Base-by-base conservation (phyloP, 2,797 vertebrate genomes). In the Arvicola amphibius region DNA sequence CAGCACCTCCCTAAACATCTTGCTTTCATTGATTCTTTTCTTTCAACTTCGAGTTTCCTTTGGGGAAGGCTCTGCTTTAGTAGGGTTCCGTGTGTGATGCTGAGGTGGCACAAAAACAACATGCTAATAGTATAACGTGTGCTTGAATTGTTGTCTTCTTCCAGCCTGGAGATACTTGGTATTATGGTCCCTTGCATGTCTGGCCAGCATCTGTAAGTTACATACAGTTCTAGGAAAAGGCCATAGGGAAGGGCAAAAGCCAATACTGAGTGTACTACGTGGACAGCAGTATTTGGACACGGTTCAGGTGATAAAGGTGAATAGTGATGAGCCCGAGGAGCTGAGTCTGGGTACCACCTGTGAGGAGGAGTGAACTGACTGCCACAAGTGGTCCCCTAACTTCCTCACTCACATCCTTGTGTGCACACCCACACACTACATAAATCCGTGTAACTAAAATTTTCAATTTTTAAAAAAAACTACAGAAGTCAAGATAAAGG, bases 11-110 rank as follows among this genome's bases (percentile, higher is more conserved):
- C n/a, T 74, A 17, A 74, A 27, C 77, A 46, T 40, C 67, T 63
- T 14, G 8, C 23, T 91, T 61, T 84, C 14, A 59, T 40, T 59
- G 27, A 48, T 74, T 13, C 61, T 80, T 94, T 96, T 79, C 78
- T 94, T 40, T 94, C 46, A 32, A 19, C 69, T 37, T 76, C 32
- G 34, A 34, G 63, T 80, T 90, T 74, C 19, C 59, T 67, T 2
- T 81, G 1, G 27, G 17, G 51, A 48, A 40, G 8, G 1, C 63
- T 17, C 19, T 17, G 34, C 19, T 43, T 91, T 61, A 34, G 2
- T 4, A 29, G 19, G 29, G 25, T 14, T 37, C 71, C 27, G 3
- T 9, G 3, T 67, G 8, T 19, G 5, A 25, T 34, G 67, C 32
- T 78, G 2, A 40, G 46, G 56, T 73, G 10, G 5, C 56, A 56